Evolutionary conservation across 2,797 vertebrate species (phyloP).

Genomic region (Acanthopagrus latus): DNA sequence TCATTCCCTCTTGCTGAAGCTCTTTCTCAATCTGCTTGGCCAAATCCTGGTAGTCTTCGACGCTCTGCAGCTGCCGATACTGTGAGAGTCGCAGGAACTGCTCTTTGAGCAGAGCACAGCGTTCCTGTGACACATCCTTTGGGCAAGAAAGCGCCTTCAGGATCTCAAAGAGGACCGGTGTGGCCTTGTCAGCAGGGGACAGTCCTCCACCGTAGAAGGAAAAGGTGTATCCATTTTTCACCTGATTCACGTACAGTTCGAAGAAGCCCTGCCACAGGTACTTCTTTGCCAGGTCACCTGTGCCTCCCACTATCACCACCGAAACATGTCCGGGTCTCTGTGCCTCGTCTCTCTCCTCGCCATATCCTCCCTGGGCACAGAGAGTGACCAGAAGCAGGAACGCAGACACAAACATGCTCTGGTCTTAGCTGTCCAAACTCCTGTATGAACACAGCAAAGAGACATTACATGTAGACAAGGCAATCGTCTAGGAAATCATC

Average conservation of each 20-base stretch:
- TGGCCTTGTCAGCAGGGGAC: constrained; percentile 79
- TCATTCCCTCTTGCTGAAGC: constrained; percentile 85
- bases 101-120: constrained; percentile 90
- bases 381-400: constrained; percentile 75
- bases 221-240: constrained; percentile 88
- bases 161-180: constrained; percentile 85
- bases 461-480: background rate
- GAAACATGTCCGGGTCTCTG: constrained; percentile 88
- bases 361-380: constrained; percentile 60
- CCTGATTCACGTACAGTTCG: constrained; percentile 90
- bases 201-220: constrained; percentile 92
- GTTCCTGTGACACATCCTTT: constrained; percentile 70
- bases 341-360: constrained; percentile 67
- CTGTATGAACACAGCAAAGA: constrained; percentile 58
- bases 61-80: constrained; percentile 88
- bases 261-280: constrained; percentile 98
- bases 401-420: constrained; percentile 78
- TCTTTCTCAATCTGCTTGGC: constrained; percentile 82
- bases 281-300: constrained; percentile 94
- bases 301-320: constrained; percentile 92
- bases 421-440: constrained; percentile 50
- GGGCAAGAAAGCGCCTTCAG: constrained; percentile 90
- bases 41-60: constrained; percentile 88
- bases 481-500: background rate
- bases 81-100: constrained; percentile 91